A percentile compares a stretch with the other conserved stretches of the same genome.
Evolutionary conservation across 2,113 vertebrate species (phyloP).

Genomic region (Elephantulus edwardii): DNA sequence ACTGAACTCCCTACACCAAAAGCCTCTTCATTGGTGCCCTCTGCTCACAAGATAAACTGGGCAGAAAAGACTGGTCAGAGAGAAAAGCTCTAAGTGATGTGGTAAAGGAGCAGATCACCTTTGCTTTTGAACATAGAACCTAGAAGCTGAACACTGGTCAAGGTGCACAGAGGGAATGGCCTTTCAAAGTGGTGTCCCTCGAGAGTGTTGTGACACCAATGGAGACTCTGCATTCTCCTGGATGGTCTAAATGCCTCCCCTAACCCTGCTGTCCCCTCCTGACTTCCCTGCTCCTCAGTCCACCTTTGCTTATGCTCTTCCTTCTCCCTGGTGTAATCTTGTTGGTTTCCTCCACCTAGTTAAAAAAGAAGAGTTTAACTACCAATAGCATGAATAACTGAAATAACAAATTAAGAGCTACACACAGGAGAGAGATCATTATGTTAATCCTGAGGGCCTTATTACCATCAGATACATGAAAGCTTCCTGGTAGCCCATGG

Average conservation of each 20-base stretch:
- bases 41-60: background rate
- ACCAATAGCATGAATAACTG: background rate
- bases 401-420: background rate
- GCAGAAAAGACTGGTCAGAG: background rate
- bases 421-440: background rate
- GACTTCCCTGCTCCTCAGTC: background rate
- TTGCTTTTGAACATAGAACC: background rate
- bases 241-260: background rate
- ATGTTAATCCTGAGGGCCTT: background rate
- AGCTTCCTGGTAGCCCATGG: background rate
- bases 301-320: background rate
- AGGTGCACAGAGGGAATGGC: background rate
- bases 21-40: background rate
- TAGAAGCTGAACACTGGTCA: background rate
- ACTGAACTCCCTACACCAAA: background rate
- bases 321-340: background rate
- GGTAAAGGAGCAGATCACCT: background rate
- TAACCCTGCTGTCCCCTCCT: background rate
- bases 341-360: background rate
- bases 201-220: background rate
- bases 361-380: background rate
- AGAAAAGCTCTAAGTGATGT: background rate
- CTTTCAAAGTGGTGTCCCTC: background rate
- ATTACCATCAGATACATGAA: background rate
- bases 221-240: background rate